Conservation (phyloP, 2,113 vertebrate species). For the Microcebus jonahi region DNA sequence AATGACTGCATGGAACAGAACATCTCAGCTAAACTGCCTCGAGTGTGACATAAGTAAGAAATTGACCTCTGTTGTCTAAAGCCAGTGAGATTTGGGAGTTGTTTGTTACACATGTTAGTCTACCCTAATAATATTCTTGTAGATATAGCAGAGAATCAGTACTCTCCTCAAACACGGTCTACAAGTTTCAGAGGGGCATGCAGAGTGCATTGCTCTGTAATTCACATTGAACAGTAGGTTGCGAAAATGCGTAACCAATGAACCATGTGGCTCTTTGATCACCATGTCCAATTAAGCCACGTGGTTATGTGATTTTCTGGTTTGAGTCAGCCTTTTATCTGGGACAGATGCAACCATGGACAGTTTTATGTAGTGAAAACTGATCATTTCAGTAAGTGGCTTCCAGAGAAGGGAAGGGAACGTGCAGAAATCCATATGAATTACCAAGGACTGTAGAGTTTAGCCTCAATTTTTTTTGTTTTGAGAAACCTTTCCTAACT, state of each 20-base stretch:
- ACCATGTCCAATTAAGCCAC: slow-evolving; percentile 68
- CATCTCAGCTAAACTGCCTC: slow-evolving; percentile 41
- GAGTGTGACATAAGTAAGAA: slow-evolving; percentile 51
- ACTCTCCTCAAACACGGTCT: not conserved
- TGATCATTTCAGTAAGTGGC: slow-evolving; percentile 55
- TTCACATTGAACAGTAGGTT: slow-evolving; percentile 50
- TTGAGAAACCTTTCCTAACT: slow-evolving; percentile 17
- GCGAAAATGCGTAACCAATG: slow-evolving; percentile 69
- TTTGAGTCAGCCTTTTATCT: slow-evolving; percentile 72
- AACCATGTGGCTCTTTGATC: slow-evolving; percentile 72
- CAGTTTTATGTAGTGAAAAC: slow-evolving; percentile 56
- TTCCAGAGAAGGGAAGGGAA: not conserved
- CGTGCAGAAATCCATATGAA: slow-evolving; percentile 19
- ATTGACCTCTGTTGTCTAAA: slow-evolving; percentile 49
- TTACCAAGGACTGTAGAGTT: slow-evolving; percentile 4
- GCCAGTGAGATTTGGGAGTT: slow-evolving; percentile 46
- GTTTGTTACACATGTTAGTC: slow-evolving; percentile 24
- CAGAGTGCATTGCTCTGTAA: slow-evolving; percentile 42
- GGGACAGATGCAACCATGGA: slow-evolving; percentile 56
- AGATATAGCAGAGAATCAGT: slow-evolving; percentile 20
- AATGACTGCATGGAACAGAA: not conserved
- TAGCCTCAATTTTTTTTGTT: not conserved
- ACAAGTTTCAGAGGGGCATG: not conserved
- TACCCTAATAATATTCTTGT: slow-evolving; percentile 61
- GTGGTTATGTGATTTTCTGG: slow-evolving; percentile 65